A percentile compares a stretch with the other conserved stretches of the same genome.
These are phyloP conservation scores for Acleris emargana DNA, from an alignment of 2,888 invertebrate genomes.

Conservation along the genomic window DNA sequence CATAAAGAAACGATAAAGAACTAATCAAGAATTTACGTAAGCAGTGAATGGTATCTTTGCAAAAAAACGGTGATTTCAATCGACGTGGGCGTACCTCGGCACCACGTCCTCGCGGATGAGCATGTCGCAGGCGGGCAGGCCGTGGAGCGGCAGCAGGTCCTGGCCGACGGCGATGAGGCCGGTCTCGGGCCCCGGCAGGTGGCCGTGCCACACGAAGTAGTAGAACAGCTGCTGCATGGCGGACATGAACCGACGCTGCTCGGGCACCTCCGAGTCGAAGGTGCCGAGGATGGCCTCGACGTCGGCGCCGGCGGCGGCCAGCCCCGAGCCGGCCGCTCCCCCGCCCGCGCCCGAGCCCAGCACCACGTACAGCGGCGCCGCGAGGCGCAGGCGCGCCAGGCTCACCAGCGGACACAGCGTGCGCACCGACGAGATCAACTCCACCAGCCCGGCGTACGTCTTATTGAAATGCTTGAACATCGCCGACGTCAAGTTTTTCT, in stretches of 20 bases:
- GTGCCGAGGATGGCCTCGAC: conserved; percentile 91
- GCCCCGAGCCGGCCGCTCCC: conserved; percentile 69
- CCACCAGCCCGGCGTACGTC: conserved; percentile 87
- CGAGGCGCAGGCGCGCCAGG: conserved; percentile 85
- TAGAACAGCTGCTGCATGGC: conserved; percentile 93
- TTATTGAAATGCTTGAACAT: conserved; percentile 87
- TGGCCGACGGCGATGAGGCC: conserved; percentile 88
- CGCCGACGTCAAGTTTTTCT: conserved; percentile 84
- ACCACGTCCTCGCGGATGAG: conserved; percentile 90
- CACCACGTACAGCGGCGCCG: conserved; percentile 89
- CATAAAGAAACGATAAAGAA: conserved; percentile 15
- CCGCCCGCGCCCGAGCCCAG: conserved; percentile 83
- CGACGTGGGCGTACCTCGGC: conserved; percentile 89
- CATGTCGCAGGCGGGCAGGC: conserved; percentile 89
- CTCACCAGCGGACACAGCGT: conserved; percentile 90
- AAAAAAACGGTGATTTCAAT: conserved; percentile 74
- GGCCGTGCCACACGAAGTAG: conserved; percentile 91
- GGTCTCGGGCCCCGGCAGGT: conserved; percentile 84
- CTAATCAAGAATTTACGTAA: conserved; percentile 1
- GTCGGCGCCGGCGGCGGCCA: conserved; percentile 85
- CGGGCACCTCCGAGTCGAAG: conserved; percentile 88
- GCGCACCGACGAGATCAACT: conserved; percentile 90
- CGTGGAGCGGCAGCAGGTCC: conserved; percentile 86
- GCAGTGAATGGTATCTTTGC: conserved; percentile 3
- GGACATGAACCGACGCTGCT: conserved; percentile 89